These are phyloP conservation scores for Fundulus diaphanus DNA, from an alignment of 2,797 vertebrate species.

Conservation along the genomic window DNA sequence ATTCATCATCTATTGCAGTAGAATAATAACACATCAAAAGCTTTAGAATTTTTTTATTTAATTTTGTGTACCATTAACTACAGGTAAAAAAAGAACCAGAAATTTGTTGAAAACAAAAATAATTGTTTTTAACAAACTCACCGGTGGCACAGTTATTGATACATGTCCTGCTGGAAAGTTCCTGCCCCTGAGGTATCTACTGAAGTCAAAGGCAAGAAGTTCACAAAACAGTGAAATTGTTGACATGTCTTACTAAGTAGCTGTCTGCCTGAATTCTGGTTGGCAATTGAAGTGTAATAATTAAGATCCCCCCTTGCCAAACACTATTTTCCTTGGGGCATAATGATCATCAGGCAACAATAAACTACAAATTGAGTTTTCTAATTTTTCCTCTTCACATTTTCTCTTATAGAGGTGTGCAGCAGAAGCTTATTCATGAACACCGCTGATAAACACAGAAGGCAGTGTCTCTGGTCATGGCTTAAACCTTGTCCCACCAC, in stretches of 20 bases:
- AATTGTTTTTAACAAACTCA: background rate
- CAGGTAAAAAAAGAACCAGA: background rate
- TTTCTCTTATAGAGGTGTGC: background rate
- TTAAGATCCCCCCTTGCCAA: background rate
- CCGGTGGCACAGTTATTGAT: background rate
- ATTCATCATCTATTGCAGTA: background rate
- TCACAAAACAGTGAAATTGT: constrained; percentile 6
- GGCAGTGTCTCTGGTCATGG: background rate
- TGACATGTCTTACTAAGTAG: background rate
- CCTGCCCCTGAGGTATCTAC: background rate
- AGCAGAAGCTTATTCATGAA: background rate
- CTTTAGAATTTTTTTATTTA: background rate
- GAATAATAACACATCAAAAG: background rate
- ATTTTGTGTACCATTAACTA: background rate
- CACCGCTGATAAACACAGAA: background rate
- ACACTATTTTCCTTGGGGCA: background rate
- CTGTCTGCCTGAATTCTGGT: background rate
- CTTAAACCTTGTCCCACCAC: background rate
- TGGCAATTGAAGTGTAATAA: background rate
- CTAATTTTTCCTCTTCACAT: background rate
- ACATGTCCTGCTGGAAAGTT: background rate
- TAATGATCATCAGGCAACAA: background rate
- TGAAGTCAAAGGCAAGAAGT: background rate
- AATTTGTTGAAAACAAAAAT: background rate
- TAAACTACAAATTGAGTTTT: background rate